These are phyloP conservation scores for Struthio camelus DNA, from an alignment of 2,113 vertebrate genomes.

Conservation along the genomic window DNA sequence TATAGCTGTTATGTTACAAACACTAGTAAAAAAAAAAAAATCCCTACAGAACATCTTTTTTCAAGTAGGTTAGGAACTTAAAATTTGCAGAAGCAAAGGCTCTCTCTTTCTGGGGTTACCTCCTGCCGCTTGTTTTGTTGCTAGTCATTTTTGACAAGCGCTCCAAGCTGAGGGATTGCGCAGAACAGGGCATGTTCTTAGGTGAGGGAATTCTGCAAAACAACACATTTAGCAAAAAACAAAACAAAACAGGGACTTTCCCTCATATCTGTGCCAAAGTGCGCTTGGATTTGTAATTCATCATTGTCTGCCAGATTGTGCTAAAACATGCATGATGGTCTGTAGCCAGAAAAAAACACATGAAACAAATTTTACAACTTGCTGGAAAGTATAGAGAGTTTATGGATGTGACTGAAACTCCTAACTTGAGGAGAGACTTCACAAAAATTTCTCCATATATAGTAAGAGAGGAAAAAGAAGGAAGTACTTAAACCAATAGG, in stretches of 20 bases:
- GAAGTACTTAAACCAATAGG: too few species aligned
- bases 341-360: not conserved
- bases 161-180: not conserved
- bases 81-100: not conserved
- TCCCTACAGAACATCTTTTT: not conserved
- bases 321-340: not conserved
- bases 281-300: not conserved
- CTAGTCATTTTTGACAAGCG: not conserved
- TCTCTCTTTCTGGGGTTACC: not conserved
- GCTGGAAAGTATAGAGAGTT: not conserved
- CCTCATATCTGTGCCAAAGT: not conserved
- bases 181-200: not conserved
- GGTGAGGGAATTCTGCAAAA: not conserved
- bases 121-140: not conserved
- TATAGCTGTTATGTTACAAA: not conserved
- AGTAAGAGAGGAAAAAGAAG: not conserved
- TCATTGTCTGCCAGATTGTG: not conserved
- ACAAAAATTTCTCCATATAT: not conserved
- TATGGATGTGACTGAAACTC: not conserved
- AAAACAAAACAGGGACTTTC: not conserved
- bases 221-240: not conserved
- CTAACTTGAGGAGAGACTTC: not conserved
- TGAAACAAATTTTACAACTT: not conserved
- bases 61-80: not conserved
- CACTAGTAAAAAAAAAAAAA: not conserved